Conservation (phyloP, 2,888 invertebrate species). For the Thumatha senex region DNA sequence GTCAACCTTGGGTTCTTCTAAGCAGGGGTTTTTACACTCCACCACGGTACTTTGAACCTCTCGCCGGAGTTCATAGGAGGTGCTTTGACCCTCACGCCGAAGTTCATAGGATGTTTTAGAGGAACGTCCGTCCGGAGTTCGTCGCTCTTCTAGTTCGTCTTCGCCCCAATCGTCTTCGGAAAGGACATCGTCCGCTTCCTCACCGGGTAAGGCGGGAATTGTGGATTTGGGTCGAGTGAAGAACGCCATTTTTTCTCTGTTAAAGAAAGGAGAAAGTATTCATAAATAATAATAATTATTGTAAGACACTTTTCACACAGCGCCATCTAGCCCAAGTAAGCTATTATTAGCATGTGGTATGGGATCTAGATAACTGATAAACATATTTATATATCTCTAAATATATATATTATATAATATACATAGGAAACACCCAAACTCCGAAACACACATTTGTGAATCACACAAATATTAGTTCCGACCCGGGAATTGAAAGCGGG, state of each 20-base stretch:
- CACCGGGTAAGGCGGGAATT: constrained; percentile 89
- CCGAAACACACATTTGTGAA: too few relatives aligned
- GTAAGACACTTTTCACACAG: too few relatives aligned
- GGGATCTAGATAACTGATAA: too few relatives aligned
- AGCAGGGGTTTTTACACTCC: constrained; percentile 69
- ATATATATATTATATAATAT: too few relatives aligned
- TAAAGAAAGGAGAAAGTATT: constrained; percentile 39
- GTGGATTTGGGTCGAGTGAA: constrained; percentile 92
- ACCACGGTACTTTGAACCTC: constrained; percentile 44
- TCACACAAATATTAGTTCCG: too few relatives aligned
- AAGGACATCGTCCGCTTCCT: constrained; percentile 75
- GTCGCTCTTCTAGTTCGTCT: constrained; percentile 66
- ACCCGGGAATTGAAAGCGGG: too few relatives aligned
- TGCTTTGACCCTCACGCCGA: constrained; percentile 43
- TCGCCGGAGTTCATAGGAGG: constrained; percentile 67
- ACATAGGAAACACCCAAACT: too few relatives aligned
- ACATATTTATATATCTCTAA: too few relatives aligned
- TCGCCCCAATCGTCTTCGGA: constrained; percentile 77
- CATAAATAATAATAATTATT: too few relatives aligned
- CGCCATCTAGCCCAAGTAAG: too few relatives aligned
- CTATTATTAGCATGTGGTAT: too few relatives aligned
- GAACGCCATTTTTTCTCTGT: constrained; percentile 98
- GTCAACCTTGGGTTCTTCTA: constrained; percentile 58
- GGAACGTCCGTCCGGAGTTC: constrained; percentile 75
- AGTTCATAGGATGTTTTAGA: constrained; percentile 75